Percentiles rank a stretch among this genome's conserved stretches.
Conservation (phyloP, 2,113 vertebrate genomes). For the Puma concolor region DNA sequence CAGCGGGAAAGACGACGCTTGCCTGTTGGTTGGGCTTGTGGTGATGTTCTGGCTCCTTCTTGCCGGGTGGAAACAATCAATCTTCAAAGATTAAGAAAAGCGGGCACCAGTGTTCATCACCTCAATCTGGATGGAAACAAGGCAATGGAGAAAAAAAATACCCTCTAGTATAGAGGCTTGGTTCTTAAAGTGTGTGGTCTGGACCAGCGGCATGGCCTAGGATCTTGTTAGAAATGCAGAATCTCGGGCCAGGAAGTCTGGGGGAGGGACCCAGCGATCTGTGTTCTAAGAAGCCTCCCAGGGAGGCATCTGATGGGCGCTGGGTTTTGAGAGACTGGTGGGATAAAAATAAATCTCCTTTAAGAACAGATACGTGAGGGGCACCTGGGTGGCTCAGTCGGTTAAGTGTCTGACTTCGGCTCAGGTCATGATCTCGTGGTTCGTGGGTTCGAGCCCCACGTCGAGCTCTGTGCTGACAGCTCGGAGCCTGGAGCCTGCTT, state of each 20-base stretch:
- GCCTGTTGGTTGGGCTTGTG: not conserved
- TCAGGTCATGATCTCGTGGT: too few relatives aligned
- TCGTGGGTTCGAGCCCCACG: too few relatives aligned
- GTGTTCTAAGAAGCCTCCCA: not conserved
- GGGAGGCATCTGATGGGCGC: not conserved
- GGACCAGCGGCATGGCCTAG: not conserved
- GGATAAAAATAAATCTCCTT: not conserved
- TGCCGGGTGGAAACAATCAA: not conserved
- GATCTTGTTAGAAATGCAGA: not conserved
- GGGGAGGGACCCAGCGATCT: not conserved
- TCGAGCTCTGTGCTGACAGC: too few relatives aligned
- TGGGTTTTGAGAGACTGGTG: not conserved
- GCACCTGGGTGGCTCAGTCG: too few relatives aligned
- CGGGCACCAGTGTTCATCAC: not conserved
- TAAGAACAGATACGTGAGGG: not conserved
- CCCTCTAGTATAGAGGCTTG: rapidly evolving
- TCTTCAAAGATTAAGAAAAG: conserved; percentile 17
- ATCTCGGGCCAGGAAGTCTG: not conserved
- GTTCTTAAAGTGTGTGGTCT: not conserved
- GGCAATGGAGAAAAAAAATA: not conserved
- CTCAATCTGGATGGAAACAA: not conserved
- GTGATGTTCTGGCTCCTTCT: conserved; percentile 19
- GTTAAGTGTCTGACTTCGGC: too few relatives aligned
- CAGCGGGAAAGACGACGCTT: not conserved
- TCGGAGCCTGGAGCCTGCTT: too few relatives aligned